These are phyloP conservation scores for Zelleria hepariella DNA, from an alignment of 2,888 invertebrate genomes.

Conservation along the genomic window DNA sequence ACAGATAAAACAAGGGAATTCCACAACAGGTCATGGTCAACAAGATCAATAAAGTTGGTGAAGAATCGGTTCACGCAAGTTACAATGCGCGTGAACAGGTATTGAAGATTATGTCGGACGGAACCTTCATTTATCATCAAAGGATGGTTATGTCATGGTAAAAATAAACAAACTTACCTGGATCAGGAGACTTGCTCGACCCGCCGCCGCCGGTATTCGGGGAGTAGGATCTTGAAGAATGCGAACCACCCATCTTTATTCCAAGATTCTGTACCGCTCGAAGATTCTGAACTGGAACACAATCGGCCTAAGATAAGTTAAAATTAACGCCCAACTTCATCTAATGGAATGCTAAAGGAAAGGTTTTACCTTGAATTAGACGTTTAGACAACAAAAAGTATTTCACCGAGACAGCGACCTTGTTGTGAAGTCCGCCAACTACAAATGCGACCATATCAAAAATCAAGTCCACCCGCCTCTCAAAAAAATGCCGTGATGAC, in stretches of 20 bases:
- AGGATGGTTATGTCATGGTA: no score
- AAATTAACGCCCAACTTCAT: background rate
- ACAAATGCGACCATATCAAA: background rate
- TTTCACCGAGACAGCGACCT: conserved; percentile 25
- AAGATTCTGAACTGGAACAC: background rate
- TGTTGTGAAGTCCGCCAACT: conserved; percentile 29
- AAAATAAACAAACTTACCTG: background rate
- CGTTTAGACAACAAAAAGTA: conserved; percentile 11
- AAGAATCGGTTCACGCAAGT: background rate
- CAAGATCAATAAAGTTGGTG: background rate
- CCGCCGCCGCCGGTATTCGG: conserved; percentile 35
- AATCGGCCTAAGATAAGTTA: background rate
- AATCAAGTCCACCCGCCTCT: background rate
- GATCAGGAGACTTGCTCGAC: background rate
- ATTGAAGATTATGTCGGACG: no score
- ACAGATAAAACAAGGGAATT: background rate
- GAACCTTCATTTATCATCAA: no score
- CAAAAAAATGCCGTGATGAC: background rate
- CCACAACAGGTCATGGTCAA: background rate
- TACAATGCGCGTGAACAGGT: background rate
- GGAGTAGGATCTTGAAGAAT: conserved; percentile 59
- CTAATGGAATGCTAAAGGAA: conserved; percentile 23
- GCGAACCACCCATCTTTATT: conserved; percentile 52
- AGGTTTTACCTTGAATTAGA: conserved; percentile 50
- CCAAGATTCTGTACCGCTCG: background rate